Conservation (phyloP, 1,140 invertebrate genomes). For the Danaus melanippus region DNA sequence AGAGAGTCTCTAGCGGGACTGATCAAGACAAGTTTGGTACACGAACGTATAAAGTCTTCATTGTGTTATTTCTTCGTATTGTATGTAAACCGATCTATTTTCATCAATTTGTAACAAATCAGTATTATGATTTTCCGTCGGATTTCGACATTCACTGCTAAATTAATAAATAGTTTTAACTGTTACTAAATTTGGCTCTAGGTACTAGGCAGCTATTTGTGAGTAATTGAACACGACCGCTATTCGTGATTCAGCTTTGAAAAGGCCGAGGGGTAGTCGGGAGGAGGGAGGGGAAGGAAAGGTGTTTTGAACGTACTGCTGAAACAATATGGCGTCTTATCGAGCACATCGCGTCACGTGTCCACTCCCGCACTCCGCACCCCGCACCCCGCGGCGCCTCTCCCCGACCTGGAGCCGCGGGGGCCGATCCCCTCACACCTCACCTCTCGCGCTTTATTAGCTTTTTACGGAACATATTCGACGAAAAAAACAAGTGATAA, state of each 20-base stretch:
- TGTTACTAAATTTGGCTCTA: conserved; percentile 4
- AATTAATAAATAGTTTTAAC: too few relatives aligned
- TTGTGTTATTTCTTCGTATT: too few relatives aligned
- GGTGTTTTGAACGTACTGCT: conserved; percentile 15
- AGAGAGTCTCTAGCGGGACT: too few relatives aligned
- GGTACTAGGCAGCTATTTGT: conserved; percentile 6
- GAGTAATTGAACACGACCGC: conserved; percentile 14
- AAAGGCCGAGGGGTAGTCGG: conserved; percentile 5
- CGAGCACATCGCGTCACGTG: conserved; percentile 41
- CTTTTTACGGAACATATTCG: conserved; percentile 62
- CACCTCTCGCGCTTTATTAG: conserved; percentile 40
- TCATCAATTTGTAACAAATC: too few relatives aligned
- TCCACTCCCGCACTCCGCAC: conserved; percentile 12
- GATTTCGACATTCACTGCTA: too few relatives aligned
- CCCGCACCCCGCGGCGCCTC: conserved; percentile 32
- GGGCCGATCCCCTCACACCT: conserved; percentile 18
- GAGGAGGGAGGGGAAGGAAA: conserved; percentile 16
- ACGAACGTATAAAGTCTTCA: too few relatives aligned
- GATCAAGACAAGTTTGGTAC: too few relatives aligned
- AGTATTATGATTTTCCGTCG: too few relatives aligned
- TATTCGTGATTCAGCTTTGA: conserved; percentile 20
- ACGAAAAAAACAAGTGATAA: conserved; percentile 67
- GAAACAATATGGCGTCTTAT: conserved; percentile 65
- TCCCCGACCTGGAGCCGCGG: too few relatives aligned
- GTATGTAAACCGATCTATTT: too few relatives aligned